Conservation (phyloP, 2,113 vertebrate species). For the Gasterosteus nipponicus region DNA sequence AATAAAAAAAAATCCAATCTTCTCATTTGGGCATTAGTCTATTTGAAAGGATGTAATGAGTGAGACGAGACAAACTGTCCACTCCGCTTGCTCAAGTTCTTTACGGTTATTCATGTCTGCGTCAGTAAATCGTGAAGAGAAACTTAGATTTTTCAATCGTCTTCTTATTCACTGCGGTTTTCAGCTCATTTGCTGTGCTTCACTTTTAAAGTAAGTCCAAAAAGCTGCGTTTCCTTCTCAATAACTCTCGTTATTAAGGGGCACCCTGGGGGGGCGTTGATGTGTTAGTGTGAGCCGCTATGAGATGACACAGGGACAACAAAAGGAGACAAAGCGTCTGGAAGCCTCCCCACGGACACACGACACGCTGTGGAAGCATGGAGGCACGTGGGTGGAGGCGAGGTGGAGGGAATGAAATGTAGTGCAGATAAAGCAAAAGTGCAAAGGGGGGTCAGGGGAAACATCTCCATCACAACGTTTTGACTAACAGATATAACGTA, state of each 20-base stretch:
- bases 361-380: slow-evolving; percentile 42
- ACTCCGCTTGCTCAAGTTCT: too few relatives aligned
- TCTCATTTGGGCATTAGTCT: too few relatives aligned
- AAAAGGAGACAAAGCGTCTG: slow-evolving; percentile 24
- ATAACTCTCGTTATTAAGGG: slow-evolving; percentile 18
- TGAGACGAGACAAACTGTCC: not conserved
- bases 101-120: not conserved
- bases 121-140: not conserved
- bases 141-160: too few relatives aligned
- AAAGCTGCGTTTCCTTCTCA: not conserved
- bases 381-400: slow-evolving; percentile 11
- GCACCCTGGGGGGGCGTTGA: slow-evolving; percentile 41
- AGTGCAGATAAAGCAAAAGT: slow-evolving; percentile 34
- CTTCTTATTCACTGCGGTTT: not conserved
- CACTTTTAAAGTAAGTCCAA: not conserved
- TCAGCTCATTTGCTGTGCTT: not conserved
- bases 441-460: slow-evolving; percentile 39
- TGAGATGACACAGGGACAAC: slow-evolving; percentile 53
- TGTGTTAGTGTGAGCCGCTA: slow-evolving; percentile 42
- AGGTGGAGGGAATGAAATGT: slow-evolving; percentile 53
- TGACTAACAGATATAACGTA: too few relatives aligned
- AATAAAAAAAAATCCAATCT: too few relatives aligned
- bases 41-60: too few relatives aligned
- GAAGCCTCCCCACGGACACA: slow-evolving; percentile 49
- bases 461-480: too few relatives aligned